A percentile compares a stretch with the other conserved stretches of the same genome.
Evolutionary conservation across 2,113 vertebrate genomes (phyloP).

Genomic region (Carassius gibelio): DNA sequence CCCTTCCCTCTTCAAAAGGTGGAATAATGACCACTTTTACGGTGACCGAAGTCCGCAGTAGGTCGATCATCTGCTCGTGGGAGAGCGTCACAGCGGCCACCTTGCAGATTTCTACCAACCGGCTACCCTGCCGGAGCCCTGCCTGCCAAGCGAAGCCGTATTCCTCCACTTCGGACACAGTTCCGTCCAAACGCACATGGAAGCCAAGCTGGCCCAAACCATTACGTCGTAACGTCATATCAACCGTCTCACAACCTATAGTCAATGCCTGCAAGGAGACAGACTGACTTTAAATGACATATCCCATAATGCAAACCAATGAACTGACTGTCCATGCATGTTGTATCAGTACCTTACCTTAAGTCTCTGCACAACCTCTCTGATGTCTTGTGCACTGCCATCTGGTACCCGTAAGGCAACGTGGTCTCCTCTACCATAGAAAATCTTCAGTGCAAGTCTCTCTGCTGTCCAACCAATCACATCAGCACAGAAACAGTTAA

Average conservation of each 20-base stretch:
- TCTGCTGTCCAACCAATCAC: slow-evolving; percentile 92
- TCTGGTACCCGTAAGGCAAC: slow-evolving; percentile 79
- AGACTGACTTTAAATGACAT: no score
- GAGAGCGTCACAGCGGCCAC: slow-evolving; percentile 88
- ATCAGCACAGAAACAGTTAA: slow-evolving; percentile 90
- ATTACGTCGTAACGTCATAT: slow-evolving; percentile 91
- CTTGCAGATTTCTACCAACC: slow-evolving; percentile 93
- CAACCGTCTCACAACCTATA: slow-evolving; percentile 87
- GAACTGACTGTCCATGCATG: neutral
- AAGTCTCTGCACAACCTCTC: slow-evolving; percentile 88
- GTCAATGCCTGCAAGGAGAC: slow-evolving; percentile 78
- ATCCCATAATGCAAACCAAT: neutral
- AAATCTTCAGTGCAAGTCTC: slow-evolving; percentile 80
- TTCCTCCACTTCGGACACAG: slow-evolving; percentile 92
- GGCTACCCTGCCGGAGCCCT: slow-evolving; percentile 89
- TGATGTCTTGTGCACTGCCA: slow-evolving; percentile 81
- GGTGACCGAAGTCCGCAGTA: slow-evolving; percentile 89
- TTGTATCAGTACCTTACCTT: slow-evolving; percentile 69
- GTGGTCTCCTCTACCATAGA: slow-evolving; percentile 89
- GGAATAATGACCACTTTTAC: slow-evolving; percentile 94
- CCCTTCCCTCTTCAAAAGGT: slow-evolving; percentile 84
- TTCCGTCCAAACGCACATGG: slow-evolving; percentile 90
- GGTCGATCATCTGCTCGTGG: slow-evolving; percentile 95
- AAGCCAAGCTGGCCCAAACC: slow-evolving; percentile 95
- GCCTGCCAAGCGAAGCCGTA: slow-evolving; percentile 97